Conservation (phyloP, 2,888 invertebrate species). For the Opisthograptis luteolata region DNA sequence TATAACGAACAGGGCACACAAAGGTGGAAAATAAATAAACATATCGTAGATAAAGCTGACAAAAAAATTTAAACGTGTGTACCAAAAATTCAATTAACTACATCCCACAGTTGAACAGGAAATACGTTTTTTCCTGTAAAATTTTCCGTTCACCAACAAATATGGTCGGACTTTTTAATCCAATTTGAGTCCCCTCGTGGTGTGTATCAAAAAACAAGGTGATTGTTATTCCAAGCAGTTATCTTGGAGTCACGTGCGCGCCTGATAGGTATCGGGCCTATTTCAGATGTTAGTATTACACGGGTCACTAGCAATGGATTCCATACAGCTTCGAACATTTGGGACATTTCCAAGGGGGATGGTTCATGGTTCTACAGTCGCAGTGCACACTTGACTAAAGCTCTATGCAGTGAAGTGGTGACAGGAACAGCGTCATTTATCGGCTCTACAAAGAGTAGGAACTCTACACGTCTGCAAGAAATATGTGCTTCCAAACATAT, state of each 20-base stretch:
- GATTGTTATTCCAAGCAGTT: slow-evolving; percentile 41
- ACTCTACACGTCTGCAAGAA: no score
- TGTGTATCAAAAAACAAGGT: slow-evolving; percentile 28
- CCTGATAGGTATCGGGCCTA: slow-evolving; percentile 42
- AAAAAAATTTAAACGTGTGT: slow-evolving; percentile 15
- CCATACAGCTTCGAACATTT: not conserved
- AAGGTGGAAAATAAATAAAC: not conserved
- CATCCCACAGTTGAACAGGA: slow-evolving; percentile 14
- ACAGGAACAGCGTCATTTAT: no score
- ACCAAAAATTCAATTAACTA: slow-evolving; percentile 21
- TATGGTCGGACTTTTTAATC: slow-evolving; percentile 24
- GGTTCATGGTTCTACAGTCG: not conserved
- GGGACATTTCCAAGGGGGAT: slow-evolving; percentile 14
- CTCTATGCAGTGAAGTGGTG: no score
- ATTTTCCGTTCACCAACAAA: slow-evolving; percentile 20
- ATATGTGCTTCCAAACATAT: no score
- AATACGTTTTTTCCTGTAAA: slow-evolving; percentile 17
- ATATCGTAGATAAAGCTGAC: not conserved
- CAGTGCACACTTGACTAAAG: not conserved
- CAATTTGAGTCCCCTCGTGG: slow-evolving; percentile 20
- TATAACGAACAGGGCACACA: not conserved
- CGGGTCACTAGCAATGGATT: slow-evolving; percentile 23
- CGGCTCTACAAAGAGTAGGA: no score
- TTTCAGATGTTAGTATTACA: slow-evolving; percentile 39
- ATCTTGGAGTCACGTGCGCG: slow-evolving; percentile 42